Evolutionary conservation across 2,113 vertebrate genomes (phyloP), one percentile per base, ranked within the genome.

Genomic region (Amia ocellicauda): DNA sequence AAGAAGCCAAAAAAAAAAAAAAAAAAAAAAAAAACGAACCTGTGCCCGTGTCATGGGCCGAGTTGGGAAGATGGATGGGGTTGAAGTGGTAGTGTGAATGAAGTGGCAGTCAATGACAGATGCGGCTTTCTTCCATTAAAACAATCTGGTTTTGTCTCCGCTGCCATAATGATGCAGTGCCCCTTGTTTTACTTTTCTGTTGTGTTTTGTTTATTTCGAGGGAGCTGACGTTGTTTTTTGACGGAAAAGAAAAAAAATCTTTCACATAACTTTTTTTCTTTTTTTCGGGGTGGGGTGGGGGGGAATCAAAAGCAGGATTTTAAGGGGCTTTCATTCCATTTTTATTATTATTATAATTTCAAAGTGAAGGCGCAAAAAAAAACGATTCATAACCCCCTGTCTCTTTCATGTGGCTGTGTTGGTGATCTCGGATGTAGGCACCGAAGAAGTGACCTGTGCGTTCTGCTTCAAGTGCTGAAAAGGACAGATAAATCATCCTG

Each of bases 161-260:
- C 95, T 98, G 96, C 94, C 95, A 92, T 86, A 88, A 97, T 96
- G 95, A 98, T 97, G 93, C 94, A 97, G 92, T 95, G 87, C 95
- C 92, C 89, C 92, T 94, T 94, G 92, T 94, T 91, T 74, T 71
- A 72, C 72, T 71, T 72, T 64, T 60, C 60, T 55, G 59, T 62
- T 69, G 83, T 76, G 74, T 57, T 60, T 50, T 67, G 63, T 70
- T 73, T 64, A 76, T 74, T 74, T 76, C 68, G 70, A 67, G 69
- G 65, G 56, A 60, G 45, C 62, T 71, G 71, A 70, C 71, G 68
- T 74, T 67, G 60, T 57, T 66, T 41, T 66, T 27, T 41, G 86
- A 36, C 50, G 50, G n/a, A 51, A 57, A 65, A 74, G 75, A 69
- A 76, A 69, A 68, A 79, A 71, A 64, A 70, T 16, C 86, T 86